phyloP scores from a whole-genome alignment of 2,797 vertebrate genomes.

The Sebastiscus albofasciatus region DNA sequence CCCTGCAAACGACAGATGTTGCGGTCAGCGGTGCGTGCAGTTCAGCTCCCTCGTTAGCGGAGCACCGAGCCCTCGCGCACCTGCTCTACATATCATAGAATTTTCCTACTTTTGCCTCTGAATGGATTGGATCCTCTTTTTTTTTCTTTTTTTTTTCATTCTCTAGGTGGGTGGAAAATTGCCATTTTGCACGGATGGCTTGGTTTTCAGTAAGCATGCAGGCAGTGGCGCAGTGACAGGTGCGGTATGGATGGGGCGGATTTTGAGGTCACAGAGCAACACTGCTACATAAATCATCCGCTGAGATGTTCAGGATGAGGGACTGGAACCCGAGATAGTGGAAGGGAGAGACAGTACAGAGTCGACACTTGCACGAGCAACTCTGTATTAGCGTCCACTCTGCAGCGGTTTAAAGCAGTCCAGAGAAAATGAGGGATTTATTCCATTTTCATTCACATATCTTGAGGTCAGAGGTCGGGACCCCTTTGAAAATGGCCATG shows the following conservation, averaged over 20 bases:
- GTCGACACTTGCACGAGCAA: neutral
- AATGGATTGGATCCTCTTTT: slow-evolving; percentile 35
- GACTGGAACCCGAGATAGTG: slow-evolving; percentile 33
- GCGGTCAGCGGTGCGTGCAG: slow-evolving; percentile 68
- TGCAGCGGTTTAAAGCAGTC: neutral
- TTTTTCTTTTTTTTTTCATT: slow-evolving; percentile 47
- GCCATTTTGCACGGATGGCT: slow-evolving; percentile 72
- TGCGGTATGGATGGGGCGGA: slow-evolving; percentile 74
- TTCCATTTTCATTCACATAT: too few species aligned
- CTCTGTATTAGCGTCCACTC: neutral
- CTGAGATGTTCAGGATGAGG: slow-evolving; percentile 55
- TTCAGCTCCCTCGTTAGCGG: slow-evolving; percentile 77
- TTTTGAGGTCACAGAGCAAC: slow-evolving; percentile 71
- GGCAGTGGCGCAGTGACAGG: slow-evolving; percentile 68
- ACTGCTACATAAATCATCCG: slow-evolving; percentile 68
- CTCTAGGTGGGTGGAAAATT: slow-evolving; percentile 72
- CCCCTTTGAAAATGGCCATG: too few species aligned
- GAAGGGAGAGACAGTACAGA: neutral
- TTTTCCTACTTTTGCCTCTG: slow-evolving; percentile 45
- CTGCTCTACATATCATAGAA: slow-evolving; percentile 71
- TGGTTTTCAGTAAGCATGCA: slow-evolving; percentile 69
- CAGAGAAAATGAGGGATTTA: neutral
- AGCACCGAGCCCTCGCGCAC: slow-evolving; percentile 63
- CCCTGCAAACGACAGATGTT: slow-evolving; percentile 75
- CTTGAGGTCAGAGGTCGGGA: too few species aligned